These are phyloP conservation scores for Haemorhous mexicanus DNA, from an alignment of 2,113 vertebrate genomes.

Conservation along the genomic window DNA sequence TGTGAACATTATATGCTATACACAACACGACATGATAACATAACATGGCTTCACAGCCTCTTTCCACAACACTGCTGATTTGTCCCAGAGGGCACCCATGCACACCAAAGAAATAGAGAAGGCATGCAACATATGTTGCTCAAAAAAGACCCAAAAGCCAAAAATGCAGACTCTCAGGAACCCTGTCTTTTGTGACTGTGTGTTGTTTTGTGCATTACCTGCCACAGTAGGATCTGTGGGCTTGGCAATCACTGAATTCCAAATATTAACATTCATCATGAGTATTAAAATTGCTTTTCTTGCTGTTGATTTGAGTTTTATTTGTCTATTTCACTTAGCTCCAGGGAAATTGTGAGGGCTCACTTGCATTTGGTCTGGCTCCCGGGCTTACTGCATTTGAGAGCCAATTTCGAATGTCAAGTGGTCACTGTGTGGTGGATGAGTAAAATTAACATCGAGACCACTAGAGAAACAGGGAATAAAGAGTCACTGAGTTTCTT, in stretches of 20 bases:
- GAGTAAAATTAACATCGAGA: background rate
- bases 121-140: background rate
- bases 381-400: background rate
- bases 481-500: background rate
- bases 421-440: background rate
- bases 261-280: background rate
- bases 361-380: background rate
- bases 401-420: background rate
- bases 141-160: fast-evolving
- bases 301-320: background rate
- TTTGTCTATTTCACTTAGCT: background rate
- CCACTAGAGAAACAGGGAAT: background rate
- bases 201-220: background rate
- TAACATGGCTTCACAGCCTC: background rate
- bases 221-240: background rate
- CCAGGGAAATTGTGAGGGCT: background rate
- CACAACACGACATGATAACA: background rate
- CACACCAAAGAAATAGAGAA: background rate
- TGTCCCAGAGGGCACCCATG: background rate
- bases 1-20: background rate
- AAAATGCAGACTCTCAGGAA: background rate
- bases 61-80: background rate
- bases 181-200: background rate
- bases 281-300: background rate
- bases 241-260: background rate